Base-by-base conservation (phyloP, 2,113 vertebrate genomes). In the Myxocyprinus asiaticus region DNA sequence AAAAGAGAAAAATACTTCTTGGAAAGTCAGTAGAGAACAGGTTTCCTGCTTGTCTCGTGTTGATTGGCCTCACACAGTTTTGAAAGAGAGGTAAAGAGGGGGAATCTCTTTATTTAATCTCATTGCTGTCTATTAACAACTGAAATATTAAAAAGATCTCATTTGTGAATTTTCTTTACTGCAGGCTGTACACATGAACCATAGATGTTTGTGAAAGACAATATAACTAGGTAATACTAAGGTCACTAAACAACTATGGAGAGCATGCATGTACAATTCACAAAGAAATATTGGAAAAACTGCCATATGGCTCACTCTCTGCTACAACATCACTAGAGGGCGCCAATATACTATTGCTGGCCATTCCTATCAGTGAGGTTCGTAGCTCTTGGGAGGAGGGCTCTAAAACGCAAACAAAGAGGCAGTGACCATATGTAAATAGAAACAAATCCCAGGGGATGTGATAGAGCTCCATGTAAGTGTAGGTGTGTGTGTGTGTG, bases 401-500 rank as follows among this genome's bases (percentile, higher is more conserved):
- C 6, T 7, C 55, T 58, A 7, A 58, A 1, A n/a, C 7, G 55
- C 55, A 58, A 58, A 58, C 55, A 14, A 15, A 4, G 14, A 58
- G 14, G 4, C 14, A 58, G 14, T n/a, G 14, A 7, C 10, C 14
- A 56, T n/a, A 56, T 56, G 14, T 56, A n/a, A 56, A 56, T 6
- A 2, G 1, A 56, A 56, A 12, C 5, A 53, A 11, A 4, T 10
- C 50, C 10, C 50, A 53, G 3, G 50, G 9, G 9, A 53, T 53
- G 10, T 53, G 50, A 14, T 56, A 56, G 14, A 15, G 1, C n/a
- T 15, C 4, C 9, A 9, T 61, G 69, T 67, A 11, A 68, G 66
- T 79, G 58, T 66, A 33, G 75, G 48, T 61, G 78, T 82, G 62
- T 78, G 15, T 67, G 59, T 72, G n/a, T 17, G 47, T 51, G 17